These are phyloP conservation scores for Dreissena rostriformis DNA, from an alignment of 1,140 invertebrate species.

Conservation along the genomic window DNA sequence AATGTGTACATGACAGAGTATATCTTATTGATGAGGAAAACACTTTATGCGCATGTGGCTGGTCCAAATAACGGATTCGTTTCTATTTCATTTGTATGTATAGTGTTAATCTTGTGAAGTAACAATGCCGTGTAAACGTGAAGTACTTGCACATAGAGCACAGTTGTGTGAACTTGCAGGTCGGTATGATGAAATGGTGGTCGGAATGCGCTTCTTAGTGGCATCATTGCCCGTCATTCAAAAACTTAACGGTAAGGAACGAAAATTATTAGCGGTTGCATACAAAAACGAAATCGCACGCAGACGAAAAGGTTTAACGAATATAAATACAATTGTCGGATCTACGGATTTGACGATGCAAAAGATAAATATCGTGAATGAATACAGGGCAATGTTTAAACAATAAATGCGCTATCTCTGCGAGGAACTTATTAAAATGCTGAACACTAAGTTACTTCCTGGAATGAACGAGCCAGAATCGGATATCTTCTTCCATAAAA, in stretches of 20 bases:
- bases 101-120: too few species aligned
- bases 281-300: slow-evolving; percentile 32
- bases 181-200: slow-evolving; percentile 34
- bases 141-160: background rate
- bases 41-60: too few species aligned
- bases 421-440: slow-evolving; percentile 18
- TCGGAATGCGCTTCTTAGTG: slow-evolving; percentile 7
- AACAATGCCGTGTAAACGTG: slow-evolving; percentile 2
- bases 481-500: slow-evolving; percentile 99
- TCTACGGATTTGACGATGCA: background rate
- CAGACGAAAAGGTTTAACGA: background rate
- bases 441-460: slow-evolving; percentile 33
- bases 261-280: slow-evolving; percentile 28
- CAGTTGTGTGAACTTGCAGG: background rate
- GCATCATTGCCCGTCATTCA: background rate
- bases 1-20: too few species aligned
- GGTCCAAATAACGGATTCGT: too few species aligned
- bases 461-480: slow-evolving; percentile 85
- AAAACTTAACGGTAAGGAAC: slow-evolving; percentile 20
- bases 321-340: background rate
- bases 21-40: too few species aligned
- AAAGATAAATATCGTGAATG: background rate
- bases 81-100: too few species aligned
- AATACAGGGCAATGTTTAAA: background rate
- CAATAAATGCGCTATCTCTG: slow-evolving; percentile 24